A percentile compares a stretch with the other conserved stretches of the same genome.
Conservation (phyloP, 2,113 vertebrate species). For the Thomomys bottae region DNA sequence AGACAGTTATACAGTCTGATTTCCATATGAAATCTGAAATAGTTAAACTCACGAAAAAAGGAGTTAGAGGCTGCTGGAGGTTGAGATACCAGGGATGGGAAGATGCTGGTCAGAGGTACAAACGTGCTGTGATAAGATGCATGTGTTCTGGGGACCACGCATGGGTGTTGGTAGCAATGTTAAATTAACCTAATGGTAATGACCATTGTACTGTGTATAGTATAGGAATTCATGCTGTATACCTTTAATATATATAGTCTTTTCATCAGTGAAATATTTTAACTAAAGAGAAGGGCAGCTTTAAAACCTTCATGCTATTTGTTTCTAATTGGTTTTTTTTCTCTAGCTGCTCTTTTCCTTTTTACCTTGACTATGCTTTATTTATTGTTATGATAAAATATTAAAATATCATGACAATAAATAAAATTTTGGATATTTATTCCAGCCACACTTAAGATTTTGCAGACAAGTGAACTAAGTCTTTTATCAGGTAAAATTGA, state of each 20-base stretch:
- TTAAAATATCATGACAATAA: conserved; percentile 14
- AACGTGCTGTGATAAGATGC: background rate
- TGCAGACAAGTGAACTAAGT: background rate
- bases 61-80: background rate
- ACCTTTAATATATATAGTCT: background rate
- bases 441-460: conserved; percentile 15
- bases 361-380: background rate
- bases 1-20: background rate
- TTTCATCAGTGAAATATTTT: background rate
- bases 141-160: background rate
- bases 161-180: background rate
- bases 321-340: background rate
- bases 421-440: conserved; percentile 2
- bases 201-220: background rate
- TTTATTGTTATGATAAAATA: background rate
- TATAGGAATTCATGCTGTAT: background rate
- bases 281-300: conserved; percentile 3
- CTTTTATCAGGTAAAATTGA: conserved; percentile 33
- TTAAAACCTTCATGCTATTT: conserved; percentile 8
- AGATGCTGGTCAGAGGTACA: background rate
- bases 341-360: background rate
- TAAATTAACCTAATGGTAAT: background rate
- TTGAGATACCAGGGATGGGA: no score
- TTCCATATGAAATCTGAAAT: background rate
- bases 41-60: background rate